Percentiles rank a stretch among this genome's conserved stretches.
Conservation (phyloP, 2,888 invertebrate genomes). For the Carabus problematicus region DNA sequence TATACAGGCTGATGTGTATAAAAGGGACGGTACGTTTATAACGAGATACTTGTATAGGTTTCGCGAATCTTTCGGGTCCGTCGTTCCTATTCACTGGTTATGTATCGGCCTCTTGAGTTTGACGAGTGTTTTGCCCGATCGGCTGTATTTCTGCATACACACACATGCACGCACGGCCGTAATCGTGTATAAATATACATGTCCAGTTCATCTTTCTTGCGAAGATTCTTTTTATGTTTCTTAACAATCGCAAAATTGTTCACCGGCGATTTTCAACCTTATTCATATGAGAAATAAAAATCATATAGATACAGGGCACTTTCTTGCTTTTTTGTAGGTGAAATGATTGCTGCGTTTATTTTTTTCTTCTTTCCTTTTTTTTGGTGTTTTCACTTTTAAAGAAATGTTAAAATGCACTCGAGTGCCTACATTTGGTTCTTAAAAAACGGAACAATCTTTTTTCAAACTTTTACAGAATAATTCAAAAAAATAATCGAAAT, state of each 20-base stretch:
- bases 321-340: slow-evolving; percentile 23
- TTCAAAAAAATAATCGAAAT: too few species aligned
- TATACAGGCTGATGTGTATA: too few species aligned
- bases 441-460: too few species aligned
- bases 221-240: not conserved
- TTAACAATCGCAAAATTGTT: slow-evolving; percentile 13
- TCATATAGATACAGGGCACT: slow-evolving; percentile 16
- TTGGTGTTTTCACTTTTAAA: slow-evolving; percentile 25
- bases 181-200: not conserved
- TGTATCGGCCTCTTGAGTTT: too few species aligned
- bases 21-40: too few species aligned
- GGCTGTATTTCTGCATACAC: too few species aligned
- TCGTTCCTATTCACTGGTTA: too few species aligned
- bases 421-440: not conserved
- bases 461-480: too few species aligned
- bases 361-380: slow-evolving; percentile 4
- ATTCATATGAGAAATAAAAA: not conserved
- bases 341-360: slow-evolving; percentile 31
- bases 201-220: not conserved
- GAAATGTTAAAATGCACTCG: slow-evolving; percentile 26
- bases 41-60: slow-evolving; percentile 57
- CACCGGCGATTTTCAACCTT: slow-evolving; percentile 13
- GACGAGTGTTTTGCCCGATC: too few species aligned
- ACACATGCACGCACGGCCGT: too few species aligned
- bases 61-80: slow-evolving; percentile 36